These are phyloP conservation scores for Sapajus apella DNA, from an alignment of 2,113 vertebrate species.

Conservation along the genomic window DNA sequence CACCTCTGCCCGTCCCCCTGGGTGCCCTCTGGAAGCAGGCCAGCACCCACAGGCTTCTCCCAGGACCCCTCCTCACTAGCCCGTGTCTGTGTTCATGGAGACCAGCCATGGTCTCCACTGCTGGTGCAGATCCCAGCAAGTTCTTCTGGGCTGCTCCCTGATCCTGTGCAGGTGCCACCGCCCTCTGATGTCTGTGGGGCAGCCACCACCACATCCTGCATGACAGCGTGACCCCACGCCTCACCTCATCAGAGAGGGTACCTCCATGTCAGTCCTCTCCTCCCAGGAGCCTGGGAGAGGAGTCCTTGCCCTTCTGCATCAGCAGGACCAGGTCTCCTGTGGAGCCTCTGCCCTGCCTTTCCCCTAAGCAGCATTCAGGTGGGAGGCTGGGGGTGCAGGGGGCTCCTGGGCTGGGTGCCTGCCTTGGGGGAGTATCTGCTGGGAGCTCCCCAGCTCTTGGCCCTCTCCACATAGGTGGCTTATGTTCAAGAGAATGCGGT, in stretches of 20 bases:
- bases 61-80: background rate
- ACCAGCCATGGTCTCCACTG: too few relatives aligned
- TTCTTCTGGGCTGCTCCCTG: background rate
- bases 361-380: too few relatives aligned
- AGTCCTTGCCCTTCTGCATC: background rate
- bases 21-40: background rate
- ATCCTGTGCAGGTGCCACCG: too few relatives aligned
- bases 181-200: background rate
- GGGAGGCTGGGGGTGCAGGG: too few relatives aligned
- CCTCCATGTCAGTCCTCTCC: background rate
- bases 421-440: background rate
- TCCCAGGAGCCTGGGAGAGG: background rate
- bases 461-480: background rate
- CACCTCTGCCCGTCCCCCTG: fast-evolving
- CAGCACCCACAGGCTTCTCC: too few relatives aligned
- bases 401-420: too few relatives aligned
- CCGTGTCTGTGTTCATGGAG: background rate
- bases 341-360: background rate
- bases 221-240: background rate
- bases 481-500: background rate
- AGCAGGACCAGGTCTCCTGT: background rate
- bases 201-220: background rate
- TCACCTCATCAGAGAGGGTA: background rate
- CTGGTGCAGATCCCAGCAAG: background rate
- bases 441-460: too few relatives aligned